Evolutionary conservation across 2,113 vertebrate species (phyloP), one percentile per base, ranked within the genome.

Genomic region (Meleagris gallopavo): DNA sequence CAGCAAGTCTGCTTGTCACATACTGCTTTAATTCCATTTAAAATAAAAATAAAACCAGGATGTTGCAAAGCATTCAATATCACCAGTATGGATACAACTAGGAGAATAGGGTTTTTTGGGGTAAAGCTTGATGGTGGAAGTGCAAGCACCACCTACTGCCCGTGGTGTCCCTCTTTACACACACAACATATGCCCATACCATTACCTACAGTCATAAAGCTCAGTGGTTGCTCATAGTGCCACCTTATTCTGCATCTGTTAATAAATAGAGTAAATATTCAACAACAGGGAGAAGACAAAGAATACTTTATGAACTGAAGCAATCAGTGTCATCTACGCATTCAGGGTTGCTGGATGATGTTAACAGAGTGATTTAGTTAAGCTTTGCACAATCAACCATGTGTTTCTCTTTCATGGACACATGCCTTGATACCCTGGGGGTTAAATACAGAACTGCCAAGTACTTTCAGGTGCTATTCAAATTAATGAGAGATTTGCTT

Each of bases 171-270:
- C 2, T 2, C 38, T 75, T 24, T 43, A 60, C 45, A 45, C 27
- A 18, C 27, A n/a, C 6, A 46, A 0, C 10, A 38, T 32, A 19
- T 2, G 55, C 9, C 10, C 2, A 0, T 4, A 43, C 58, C 54
- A 32, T 21, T 8, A 36, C 38, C 16, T 34, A 38, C 10, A 95
- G 67, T 40, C 52, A 38, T 1, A 72, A 92, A 78, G 25, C 24
- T 36, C 12, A 89, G 41, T 8, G 40, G 19, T 6, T 46, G 13
- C 16, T 79, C 19, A 8, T 41, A 65, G 58, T 32, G 40, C 30
- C 34, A 45, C 29, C n/a, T 38, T 58, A 24, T 65, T 70, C 64
- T 54, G 19, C 46, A 55, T 16, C 52, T 4, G 3, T 20, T 48
- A 78, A 50, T 6, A 74, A 76, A 40, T 43, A n/a, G n/a, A n/a